Base-by-base conservation (phyloP, 2,888 invertebrate species). In the Lepidochitona cinerea region DNA sequence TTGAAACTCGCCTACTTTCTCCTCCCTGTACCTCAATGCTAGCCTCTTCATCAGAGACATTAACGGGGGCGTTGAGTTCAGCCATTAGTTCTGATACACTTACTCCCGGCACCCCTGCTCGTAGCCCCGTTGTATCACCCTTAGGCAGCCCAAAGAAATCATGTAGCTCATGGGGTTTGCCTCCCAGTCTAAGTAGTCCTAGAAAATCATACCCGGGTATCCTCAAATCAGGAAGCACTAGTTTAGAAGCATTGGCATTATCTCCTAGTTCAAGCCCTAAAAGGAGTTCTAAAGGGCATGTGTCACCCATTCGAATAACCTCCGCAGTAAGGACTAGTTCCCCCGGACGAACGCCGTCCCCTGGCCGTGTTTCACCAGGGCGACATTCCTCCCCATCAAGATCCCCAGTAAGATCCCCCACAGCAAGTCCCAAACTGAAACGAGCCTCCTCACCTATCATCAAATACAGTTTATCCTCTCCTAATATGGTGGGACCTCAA, bases 401-500 rank as follows among this genome's bases (percentile, higher is more conserved):
- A 1, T 81, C 82, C 12, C 79, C 82, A 14, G 80, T 68, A 6
- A 75, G 83, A 70, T 86, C 87, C 36, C 87, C 87, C 14, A 83
- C 85, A 74, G 79, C 82, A 36, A 86, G 89, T 77, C 89, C 89
- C 7, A 89, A 89, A 77, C 71, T 87, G 66, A 79, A 87, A 33
- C 80, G 89, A 36, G 85, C 87, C 12, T 88, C 89, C 14, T 89
- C 89, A 49, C 89, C 89, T 5, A 89, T 89, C 71, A 80, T 84
- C 68, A 88, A 86, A 74, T 89, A 88, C 83, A 89, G 89, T 77
- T 88, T 86, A 80, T 89, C 89, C 26, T 89, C 89, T 36, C 90
- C 90, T 37, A 89, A 87, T 80, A 89, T 90, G 75, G 82, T 87
- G 78, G 86, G 85, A 70, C 85, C 85, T 71, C 85, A 84, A 73